Evolutionary conservation across 1,140 invertebrate genomes (phyloP).

Genomic region (Vanessa tameamea): DNA sequence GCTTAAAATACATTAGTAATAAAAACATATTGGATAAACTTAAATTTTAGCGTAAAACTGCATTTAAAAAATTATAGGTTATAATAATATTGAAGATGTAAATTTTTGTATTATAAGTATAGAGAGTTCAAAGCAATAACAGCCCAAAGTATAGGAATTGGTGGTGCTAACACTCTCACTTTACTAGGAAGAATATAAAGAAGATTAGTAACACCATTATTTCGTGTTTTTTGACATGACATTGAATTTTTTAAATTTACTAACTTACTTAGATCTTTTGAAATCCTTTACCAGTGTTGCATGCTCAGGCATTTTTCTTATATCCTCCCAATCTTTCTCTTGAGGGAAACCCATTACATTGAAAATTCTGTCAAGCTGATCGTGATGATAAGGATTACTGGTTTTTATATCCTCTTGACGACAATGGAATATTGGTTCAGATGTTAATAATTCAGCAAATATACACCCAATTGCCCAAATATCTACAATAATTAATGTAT

Average conservation of each 20-base stretch:
- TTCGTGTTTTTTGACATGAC: neutral
- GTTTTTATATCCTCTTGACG: constrained; percentile 99
- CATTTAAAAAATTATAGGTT: no score
- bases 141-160: no score
- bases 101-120: no score
- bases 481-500: constrained; percentile 83
- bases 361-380: constrained; percentile 99
- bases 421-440: constrained; percentile 99
- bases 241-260: constrained; percentile 1
- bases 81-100: no score
- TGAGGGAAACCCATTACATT: constrained; percentile 99
- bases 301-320: constrained; percentile 99
- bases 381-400: constrained; percentile 99
- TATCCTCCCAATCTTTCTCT: constrained; percentile 99
- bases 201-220: neutral
- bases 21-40: no score
- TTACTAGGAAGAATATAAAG: no score
- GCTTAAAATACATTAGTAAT: no score
- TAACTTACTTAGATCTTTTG: constrained; percentile 93
- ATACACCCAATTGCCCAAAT: constrained; percentile 99
- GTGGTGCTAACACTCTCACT: no score
- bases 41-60: no score
- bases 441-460: constrained; percentile 97
- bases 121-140: no score
- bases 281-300: constrained; percentile 98